phyloP scores from a whole-genome alignment of 2,113 vertebrate species.

The Entomyzon cyanotis region DNA sequence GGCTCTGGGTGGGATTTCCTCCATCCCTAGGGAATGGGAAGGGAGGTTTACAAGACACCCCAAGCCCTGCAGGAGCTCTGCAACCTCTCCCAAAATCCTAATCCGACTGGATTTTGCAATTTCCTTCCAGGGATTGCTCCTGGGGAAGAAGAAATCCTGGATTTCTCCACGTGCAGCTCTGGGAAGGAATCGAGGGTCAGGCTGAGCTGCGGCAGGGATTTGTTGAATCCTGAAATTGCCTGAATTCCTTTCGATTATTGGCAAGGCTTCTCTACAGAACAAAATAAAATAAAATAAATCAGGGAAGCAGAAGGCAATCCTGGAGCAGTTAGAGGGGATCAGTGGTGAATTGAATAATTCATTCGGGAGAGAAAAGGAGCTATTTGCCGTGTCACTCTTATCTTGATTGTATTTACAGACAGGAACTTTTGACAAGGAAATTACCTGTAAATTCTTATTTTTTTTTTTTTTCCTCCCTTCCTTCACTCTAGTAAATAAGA shows the following conservation, averaged over 20 bases:
- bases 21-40: too few species aligned
- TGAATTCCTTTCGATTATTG: slow-evolving; percentile 29
- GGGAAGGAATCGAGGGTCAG: background rate
- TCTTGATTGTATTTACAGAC: slow-evolving; percentile 67
- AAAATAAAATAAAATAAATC: slow-evolving; percentile 61
- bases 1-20: too few species aligned
- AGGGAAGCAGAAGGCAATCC: slow-evolving; percentile 49
- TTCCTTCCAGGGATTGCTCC: background rate
- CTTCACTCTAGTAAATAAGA: background rate
- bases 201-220: background rate
- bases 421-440: slow-evolving; percentile 71
- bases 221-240: slow-evolving; percentile 17
- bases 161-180: too few species aligned
- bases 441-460: slow-evolving; percentile 59
- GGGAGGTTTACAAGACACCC: too few species aligned
- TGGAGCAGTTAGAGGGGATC: slow-evolving; percentile 62
- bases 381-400: slow-evolving; percentile 65
- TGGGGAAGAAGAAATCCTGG: background rate
- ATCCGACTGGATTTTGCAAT: too few species aligned
- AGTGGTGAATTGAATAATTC: slow-evolving; percentile 70
- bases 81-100: too few species aligned
- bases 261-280: background rate
- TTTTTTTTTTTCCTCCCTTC: background rate
- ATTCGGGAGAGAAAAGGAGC: slow-evolving; percentile 57
- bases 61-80: too few species aligned